Percentiles rank a stretch among this genome's conserved stretches.
Conservation (phyloP, 1,140 invertebrate species). For the Brachionus plicatilis region DNA sequence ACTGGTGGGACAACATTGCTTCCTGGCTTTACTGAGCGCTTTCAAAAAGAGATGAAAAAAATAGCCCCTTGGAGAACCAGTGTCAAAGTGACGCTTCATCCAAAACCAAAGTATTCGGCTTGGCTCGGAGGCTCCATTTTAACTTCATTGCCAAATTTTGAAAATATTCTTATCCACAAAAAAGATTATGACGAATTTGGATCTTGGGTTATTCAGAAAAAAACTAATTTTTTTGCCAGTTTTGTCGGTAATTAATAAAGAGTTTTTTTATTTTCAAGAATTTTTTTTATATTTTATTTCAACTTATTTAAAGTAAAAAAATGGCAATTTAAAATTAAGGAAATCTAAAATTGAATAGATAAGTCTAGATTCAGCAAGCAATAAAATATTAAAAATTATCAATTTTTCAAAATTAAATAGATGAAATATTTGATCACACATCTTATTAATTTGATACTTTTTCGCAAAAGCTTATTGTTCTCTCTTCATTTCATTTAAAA, state of each 20-base stretch:
- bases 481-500: no score
- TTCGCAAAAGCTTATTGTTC: no score
- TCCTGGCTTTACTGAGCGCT: constrained; percentile 57
- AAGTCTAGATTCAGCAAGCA: no score
- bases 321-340: no score
- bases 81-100: constrained; percentile 57
- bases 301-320: no score
- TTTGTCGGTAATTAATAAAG: constrained; percentile 47
- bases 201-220: constrained; percentile 84
- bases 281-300: no score
- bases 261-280: no score
- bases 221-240: constrained; percentile 60
- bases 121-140: constrained; percentile 55
- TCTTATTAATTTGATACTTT: no score
- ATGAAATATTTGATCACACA: no score
- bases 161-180: constrained; percentile 76
- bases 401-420: no score
- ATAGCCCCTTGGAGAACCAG: constrained; percentile 57
- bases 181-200: constrained; percentile 90
- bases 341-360: no score
- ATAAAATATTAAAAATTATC: no score
- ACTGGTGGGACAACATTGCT: constrained; percentile 61
- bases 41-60: constrained; percentile 59
- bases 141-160: constrained; percentile 60
- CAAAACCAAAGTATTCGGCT: constrained; percentile 55